Conservation (phyloP, 1,140 invertebrate species). For the Lamellibrachia luymesi region DNA sequence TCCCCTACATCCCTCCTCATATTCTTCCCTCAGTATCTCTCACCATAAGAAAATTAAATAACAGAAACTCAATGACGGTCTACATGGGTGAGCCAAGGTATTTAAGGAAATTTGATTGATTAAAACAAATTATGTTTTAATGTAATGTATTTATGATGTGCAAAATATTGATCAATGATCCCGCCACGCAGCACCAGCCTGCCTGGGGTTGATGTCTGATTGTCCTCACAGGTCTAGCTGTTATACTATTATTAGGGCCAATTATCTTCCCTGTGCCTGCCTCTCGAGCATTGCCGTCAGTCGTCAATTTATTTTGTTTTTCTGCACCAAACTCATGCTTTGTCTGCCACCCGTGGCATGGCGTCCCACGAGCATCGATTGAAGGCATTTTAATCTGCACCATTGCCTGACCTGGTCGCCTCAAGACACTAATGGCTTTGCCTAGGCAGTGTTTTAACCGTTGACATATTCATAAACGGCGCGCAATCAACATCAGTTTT, state of each 20-base stretch:
- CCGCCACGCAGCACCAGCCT: background rate
- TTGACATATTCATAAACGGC: background rate
- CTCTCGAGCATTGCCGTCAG: background rate
- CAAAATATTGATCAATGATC: background rate
- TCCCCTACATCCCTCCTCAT: no score
- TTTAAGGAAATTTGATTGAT: no score
- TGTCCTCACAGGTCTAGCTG: no score
- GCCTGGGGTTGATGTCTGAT: background rate
- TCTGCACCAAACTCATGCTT: background rate
- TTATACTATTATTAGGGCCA: background rate
- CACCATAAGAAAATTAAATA: no score
- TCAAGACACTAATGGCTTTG: background rate
- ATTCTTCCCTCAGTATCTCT: no score
- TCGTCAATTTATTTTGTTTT: conserved; percentile 1
- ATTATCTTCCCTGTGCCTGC: background rate
- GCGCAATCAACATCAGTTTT: background rate
- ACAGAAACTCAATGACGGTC: no score
- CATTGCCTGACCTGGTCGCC: background rate
- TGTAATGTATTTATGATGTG: background rate
- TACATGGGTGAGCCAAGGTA: no score
- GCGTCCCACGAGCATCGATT: background rate
- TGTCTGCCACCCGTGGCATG: background rate
- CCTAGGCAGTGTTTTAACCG: background rate
- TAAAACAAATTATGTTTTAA: no score
- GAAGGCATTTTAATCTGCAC: background rate